Percentiles rank a stretch among this genome's conserved stretches.
These are phyloP conservation scores for Electrophaes corylata DNA, from an alignment of 2,888 invertebrate species.

Conservation along the genomic window DNA sequence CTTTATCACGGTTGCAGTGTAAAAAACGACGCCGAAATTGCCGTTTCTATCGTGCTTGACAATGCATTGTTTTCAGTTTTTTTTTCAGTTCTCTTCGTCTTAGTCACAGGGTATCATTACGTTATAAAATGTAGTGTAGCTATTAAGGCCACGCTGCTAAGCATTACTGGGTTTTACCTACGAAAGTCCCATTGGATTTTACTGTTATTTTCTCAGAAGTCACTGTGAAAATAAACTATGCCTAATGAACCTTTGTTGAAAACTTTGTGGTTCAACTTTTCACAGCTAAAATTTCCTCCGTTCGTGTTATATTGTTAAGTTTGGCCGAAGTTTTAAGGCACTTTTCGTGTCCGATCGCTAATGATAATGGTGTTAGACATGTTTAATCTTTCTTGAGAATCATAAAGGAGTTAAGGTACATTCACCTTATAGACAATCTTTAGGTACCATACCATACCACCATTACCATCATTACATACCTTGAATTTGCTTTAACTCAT, in stretches of 20 bases:
- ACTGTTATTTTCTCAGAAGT: background rate
- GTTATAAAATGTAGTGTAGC: too few species aligned
- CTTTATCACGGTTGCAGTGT: too few species aligned
- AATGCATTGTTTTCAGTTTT: too few species aligned
- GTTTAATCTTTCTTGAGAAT: background rate
- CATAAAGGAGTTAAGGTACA: background rate
- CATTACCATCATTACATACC: too few species aligned
- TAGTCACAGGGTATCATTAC: too few species aligned
- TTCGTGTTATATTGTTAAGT: constrained; percentile 11
- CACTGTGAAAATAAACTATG: background rate
- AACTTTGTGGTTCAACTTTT: constrained; percentile 39
- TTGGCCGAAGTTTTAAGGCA: constrained; percentile 29
- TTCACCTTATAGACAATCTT: background rate
- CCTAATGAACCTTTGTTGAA: constrained; percentile 1
- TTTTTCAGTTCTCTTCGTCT: too few species aligned
- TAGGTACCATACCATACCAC: too few species aligned
- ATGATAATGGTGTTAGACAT: constrained; percentile 17
- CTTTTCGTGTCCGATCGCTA: constrained; percentile 22
- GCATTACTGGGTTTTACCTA: too few species aligned
- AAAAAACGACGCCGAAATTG: too few species aligned
- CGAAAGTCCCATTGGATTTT: background rate
- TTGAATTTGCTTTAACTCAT: too few species aligned
- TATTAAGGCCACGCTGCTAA: too few species aligned
- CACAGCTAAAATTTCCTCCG: constrained; percentile 38
- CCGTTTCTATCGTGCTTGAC: too few species aligned